A percentile compares a stretch with the other conserved stretches of the same genome.
Evolutionary conservation across 23 tunicate species (phyloP).

Genomic region (Phallusia fumigata): DNA sequence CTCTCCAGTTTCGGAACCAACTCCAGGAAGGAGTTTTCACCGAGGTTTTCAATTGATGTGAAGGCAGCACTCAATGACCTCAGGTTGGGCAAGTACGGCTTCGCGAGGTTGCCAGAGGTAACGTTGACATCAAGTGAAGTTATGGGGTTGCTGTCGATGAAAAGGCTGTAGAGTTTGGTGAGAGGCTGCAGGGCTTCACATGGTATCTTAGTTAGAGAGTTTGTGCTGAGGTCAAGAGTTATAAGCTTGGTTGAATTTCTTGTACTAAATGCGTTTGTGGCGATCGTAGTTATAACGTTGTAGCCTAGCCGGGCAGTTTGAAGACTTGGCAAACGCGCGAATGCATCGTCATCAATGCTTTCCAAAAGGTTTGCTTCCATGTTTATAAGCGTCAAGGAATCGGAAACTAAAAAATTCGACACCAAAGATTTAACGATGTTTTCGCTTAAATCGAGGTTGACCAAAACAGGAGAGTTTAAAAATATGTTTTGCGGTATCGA

Average conservation of each 20-base stretch:
- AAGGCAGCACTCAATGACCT: neutral
- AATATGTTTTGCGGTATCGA: neutral
- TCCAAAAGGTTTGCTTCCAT: slow-evolving; percentile 15
- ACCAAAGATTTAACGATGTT: neutral
- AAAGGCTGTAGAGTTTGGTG: neutral
- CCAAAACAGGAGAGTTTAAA: neutral
- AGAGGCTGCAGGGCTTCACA: neutral
- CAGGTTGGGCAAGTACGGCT: neutral
- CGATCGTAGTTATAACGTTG: slow-evolving; percentile 9
- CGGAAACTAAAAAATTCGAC: slow-evolving; percentile 16
- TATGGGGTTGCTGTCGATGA: neutral
- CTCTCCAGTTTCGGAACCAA: neutral
- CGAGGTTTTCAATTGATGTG: neutral
- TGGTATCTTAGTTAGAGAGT: neutral
- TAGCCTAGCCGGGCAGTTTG: neutral
- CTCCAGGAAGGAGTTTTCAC: neutral
- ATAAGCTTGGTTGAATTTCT: too few species aligned
- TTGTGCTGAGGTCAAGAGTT: neutral
- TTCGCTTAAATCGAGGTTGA: slow-evolving; percentile 17
- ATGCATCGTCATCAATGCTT: slow-evolving; percentile 13
- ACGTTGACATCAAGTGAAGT: neutral
- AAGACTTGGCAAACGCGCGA: slow-evolving; percentile 22
- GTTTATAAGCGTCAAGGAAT: slow-evolving; percentile 3
- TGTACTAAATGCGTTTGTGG: neutral
- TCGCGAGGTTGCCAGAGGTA: neutral